phyloP scores from a whole-genome alignment of 2,113 vertebrate species.

The Ptilonorhynchus violaceus region DNA sequence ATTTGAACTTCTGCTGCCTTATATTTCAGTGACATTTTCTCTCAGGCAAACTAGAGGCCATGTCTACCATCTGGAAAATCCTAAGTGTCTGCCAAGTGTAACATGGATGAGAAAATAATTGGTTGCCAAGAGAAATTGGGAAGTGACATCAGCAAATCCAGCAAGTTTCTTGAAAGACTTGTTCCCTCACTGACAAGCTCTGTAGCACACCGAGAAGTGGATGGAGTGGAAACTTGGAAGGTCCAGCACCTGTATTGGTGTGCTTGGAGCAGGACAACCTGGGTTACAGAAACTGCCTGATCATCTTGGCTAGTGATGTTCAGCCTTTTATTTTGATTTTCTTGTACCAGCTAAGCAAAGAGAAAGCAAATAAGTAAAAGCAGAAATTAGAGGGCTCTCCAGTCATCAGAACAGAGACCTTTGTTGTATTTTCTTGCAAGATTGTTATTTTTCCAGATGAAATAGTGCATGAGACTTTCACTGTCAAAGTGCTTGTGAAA shows the following conservation, averaged over 20 bases:
- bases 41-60: neutral
- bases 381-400: neutral
- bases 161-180: neutral
- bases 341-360: neutral
- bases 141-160: neutral
- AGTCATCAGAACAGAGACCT: neutral
- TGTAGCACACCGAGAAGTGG: neutral
- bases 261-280: neutral
- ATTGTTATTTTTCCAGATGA: neutral
- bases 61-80: neutral
- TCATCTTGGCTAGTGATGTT: neutral
- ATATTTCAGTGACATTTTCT: neutral
- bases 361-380: neutral
- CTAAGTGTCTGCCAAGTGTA: neutral
- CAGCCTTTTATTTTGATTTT: neutral
- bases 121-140: constrained; percentile 1
- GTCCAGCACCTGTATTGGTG: neutral
- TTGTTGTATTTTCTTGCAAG: neutral
- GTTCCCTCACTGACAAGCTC: neutral
- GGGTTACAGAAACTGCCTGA: neutral
- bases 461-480: neutral
- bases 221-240: neutral
- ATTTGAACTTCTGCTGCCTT: neutral
- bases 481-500: neutral
- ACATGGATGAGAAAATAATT: constrained; percentile 3